Percentiles rank a stretch among this genome's conserved stretches.
phyloP scores from a whole-genome alignment of 1,140 invertebrate genomes.

The Aphis gossypii region DNA sequence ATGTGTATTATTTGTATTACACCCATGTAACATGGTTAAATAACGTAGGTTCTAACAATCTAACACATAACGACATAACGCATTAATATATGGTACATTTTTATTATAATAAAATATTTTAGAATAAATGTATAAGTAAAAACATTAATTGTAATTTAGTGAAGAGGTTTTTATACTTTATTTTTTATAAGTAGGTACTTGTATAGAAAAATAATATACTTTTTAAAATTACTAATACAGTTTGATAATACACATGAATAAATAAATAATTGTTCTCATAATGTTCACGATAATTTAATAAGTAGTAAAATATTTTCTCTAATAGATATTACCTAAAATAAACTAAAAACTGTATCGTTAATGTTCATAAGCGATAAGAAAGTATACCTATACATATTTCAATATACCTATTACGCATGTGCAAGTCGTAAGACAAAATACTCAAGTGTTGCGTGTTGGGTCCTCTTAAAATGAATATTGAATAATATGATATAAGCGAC shows the following conservation, averaged over 20 bases:
- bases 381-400: neutral
- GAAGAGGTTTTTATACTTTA: neutral
- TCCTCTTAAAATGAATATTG: slow-evolving; percentile 6
- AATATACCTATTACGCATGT: neutral
- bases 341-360: neutral
- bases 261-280: neutral
- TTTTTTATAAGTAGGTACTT: neutral
- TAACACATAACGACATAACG: neutral
- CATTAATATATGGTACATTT: neutral
- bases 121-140: neutral
- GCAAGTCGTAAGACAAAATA: neutral
- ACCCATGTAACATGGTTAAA: neutral
- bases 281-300: neutral
- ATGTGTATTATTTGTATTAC: neutral
- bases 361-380: neutral
- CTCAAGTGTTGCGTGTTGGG: neutral
- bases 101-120: neutral
- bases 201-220: neutral
- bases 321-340: neutral
- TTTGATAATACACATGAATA: neutral
- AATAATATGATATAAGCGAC: neutral
- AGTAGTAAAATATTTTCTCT: neutral
- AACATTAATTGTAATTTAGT: neutral
- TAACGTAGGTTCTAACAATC: neutral
- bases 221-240: neutral